Evolutionary conservation across 2,797 vertebrate genomes (phyloP).

Genomic region (Lophotriccus pileatus): DNA sequence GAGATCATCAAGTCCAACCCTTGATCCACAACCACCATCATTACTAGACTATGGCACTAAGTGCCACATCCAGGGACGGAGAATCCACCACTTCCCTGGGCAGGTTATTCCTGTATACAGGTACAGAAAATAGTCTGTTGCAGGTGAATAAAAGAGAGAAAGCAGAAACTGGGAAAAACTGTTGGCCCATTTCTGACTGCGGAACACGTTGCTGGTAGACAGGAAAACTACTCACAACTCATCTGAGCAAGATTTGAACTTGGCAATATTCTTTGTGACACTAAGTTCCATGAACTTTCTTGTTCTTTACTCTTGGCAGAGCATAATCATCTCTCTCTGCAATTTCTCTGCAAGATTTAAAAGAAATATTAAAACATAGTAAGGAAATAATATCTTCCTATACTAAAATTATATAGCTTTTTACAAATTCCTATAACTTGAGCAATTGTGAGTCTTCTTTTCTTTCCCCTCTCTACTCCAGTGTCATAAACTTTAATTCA

Average conservation of each 20-base stretch:
- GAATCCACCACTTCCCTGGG: no score
- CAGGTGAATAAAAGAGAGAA: neutral
- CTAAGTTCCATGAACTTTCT: neutral
- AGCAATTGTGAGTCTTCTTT: neutral
- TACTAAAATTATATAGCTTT: neutral
- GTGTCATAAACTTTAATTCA: constrained; percentile 8
- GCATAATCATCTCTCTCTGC: neutral
- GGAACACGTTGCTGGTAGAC: neutral
- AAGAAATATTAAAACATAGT: neutral
- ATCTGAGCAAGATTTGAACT: neutral
- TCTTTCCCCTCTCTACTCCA: neutral
- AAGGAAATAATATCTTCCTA: neutral
- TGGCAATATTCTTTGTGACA: neutral
- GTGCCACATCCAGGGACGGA: no score
- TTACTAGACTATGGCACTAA: no score
- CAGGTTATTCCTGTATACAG: no score
- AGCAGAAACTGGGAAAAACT: neutral
- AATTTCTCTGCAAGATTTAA: neutral
- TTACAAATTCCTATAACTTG: neutral
- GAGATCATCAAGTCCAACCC: no score
- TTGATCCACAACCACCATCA: no score
- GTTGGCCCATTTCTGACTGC: neutral
- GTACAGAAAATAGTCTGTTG: neutral
- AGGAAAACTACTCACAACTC: neutral
- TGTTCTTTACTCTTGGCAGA: neutral